These are phyloP conservation scores for Zaprionus inermis DNA, from an alignment of 1,140 invertebrate species.

Conservation along the genomic window DNA sequence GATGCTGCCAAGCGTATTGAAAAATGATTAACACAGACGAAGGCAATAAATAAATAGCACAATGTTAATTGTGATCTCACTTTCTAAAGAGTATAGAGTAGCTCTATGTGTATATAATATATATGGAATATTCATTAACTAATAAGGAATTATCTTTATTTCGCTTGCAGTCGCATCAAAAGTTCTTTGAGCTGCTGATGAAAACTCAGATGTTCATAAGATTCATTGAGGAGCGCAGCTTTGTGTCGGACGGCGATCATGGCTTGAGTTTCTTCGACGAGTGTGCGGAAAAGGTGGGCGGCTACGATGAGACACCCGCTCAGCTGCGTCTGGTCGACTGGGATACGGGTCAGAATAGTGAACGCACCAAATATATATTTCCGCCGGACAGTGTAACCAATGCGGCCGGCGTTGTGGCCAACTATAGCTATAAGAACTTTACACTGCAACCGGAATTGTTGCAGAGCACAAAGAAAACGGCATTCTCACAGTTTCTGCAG, in stretches of 20 bases:
- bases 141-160: no score
- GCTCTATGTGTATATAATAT: no score
- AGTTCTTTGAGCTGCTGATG: conserved; percentile 95
- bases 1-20: not conserved
- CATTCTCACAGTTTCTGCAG: conserved; percentile 80
- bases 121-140: no score
- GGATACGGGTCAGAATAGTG: conserved; percentile 88
- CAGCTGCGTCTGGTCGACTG: conserved; percentile 89
- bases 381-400: conserved; percentile 90
- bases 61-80: no score
- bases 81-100: no score
- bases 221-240: conserved; percentile 99
- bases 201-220: conserved; percentile 99
- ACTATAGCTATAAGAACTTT: conserved; percentile 86
- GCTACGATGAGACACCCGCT: conserved; percentile 86
- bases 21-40: not conserved
- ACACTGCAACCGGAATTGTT: conserved; percentile 85
- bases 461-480: conserved; percentile 81
- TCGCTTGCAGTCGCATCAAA: conserved; percentile 91
- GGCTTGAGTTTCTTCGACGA: conserved; percentile 99
- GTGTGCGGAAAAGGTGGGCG: conserved; percentile 91
- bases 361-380: conserved; percentile 97
- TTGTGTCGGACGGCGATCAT: conserved; percentile 98
- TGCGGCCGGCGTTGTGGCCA: conserved; percentile 31
- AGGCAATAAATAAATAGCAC: no score